These are phyloP conservation scores for Trematomus loennbergii DNA, from an alignment of 2,113 vertebrate species.

Conservation along the genomic window DNA sequence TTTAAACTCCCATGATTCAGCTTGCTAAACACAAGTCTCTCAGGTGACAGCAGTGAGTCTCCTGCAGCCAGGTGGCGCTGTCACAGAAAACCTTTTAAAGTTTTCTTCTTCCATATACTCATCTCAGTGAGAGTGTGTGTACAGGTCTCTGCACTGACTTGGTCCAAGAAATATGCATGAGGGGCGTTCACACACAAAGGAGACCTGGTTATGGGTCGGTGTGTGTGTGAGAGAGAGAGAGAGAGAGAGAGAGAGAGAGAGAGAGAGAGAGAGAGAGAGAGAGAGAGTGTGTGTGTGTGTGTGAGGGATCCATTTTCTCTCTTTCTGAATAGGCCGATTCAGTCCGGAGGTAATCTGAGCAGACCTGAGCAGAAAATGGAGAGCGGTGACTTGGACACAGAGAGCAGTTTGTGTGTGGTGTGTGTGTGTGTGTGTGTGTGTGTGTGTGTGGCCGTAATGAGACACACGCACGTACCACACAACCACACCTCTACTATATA, in stretches of 20 bases:
- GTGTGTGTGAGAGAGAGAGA: constrained; percentile 4
- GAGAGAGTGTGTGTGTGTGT: neutral
- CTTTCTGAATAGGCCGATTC: constrained; percentile 56
- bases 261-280: constrained; percentile 3
- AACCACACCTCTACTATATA: neutral
- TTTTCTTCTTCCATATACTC: too few species aligned
- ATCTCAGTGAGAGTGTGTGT: neutral
- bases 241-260: constrained; percentile 1
- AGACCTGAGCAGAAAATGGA: constrained; percentile 65
- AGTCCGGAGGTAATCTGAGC: constrained; percentile 67
- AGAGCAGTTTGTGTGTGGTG: constrained; percentile 56
- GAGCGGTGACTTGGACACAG: constrained; percentile 53
- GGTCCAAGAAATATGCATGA: constrained; percentile 13
- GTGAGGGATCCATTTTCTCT: constrained; percentile 62
- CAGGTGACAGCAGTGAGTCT: constrained; percentile 6
- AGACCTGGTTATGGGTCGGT: neutral
- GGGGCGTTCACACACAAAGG: constrained; percentile 6
- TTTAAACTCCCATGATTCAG: too few species aligned
- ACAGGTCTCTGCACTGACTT: too few species aligned
- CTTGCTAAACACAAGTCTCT: neutral
- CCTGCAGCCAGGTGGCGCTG: too few species aligned
- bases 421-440: too few species aligned
- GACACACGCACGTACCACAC: constrained; percentile 9
- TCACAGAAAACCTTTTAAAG: neutral
- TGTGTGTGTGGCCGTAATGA: constrained; percentile 2